Evolutionary conservation across 2,888 invertebrate species (phyloP), one percentile per base, ranked within the genome.

Genomic region (Portevinia maculata): DNA sequence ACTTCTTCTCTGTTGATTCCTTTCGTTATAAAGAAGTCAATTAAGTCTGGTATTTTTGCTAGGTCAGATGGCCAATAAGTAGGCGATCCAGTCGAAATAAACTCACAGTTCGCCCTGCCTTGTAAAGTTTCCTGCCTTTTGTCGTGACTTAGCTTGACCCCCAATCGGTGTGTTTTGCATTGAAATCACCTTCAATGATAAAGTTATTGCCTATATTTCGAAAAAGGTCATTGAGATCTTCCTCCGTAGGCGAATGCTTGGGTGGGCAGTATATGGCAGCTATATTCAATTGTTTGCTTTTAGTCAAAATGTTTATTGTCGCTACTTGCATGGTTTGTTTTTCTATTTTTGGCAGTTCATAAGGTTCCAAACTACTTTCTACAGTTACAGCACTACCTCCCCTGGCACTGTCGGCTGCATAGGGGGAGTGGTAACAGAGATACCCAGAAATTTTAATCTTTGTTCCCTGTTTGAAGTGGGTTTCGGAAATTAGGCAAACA

Each of bases 1-100:
- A 50, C 9, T 50, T 50, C 50, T 30, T 50, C 30, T 50, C 13
- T 50, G 30, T 50, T 50, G 11, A 50, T 50, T 8, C 28, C 50
- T 50, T 50, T 50, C 28, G 30, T 50, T 30, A 15, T 30, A 3
- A 30, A 50, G 50, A 50, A 15, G 50, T 50, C 30, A 13, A 48
- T 28, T 0, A 48, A 7, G 13, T 24, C 48, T 24, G 24, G 48
- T 48, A n/a, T 41, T 41, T 44, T 44, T 1, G 9, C 17, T 44
- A 8, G 19, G 21, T 21, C 44, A 11, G 44, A 11, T 44, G 44
- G 11, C 44, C 44, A 44, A 21, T 19, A 21, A 44, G 21, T 44
- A 6, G 8, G 19, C 0, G 44, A 44, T 8, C 44, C 44, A 19
- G 19, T 21, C 19, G 44, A 44, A 44, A 44, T 44, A 44, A 44